Conservation (phyloP, 2,797 vertebrate genomes). For the Sylvilagus floridanus region DNA sequence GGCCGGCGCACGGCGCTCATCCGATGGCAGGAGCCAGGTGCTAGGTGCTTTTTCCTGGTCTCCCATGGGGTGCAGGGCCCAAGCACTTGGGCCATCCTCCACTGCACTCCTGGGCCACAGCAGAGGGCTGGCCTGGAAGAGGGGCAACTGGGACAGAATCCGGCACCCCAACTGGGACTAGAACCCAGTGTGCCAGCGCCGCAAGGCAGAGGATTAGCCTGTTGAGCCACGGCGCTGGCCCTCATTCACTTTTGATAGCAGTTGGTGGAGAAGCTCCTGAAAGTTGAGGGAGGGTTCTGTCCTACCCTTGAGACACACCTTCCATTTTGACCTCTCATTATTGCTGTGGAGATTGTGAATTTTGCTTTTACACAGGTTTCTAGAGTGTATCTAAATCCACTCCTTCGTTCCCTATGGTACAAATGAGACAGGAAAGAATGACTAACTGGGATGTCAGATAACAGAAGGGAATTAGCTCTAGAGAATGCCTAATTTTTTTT, state of each 20-base stretch:
- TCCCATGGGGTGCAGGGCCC: too few species aligned
- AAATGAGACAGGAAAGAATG: neutral
- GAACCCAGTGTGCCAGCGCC: too few species aligned
- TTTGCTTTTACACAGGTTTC: neutral
- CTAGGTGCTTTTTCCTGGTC: too few species aligned
- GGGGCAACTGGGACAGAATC: too few species aligned
- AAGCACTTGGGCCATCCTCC: too few species aligned
- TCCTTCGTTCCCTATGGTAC: neutral
- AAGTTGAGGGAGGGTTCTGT: fast-evolving
- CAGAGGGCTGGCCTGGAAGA: too few species aligned
- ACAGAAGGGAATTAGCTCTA: neutral
- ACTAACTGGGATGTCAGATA: neutral
- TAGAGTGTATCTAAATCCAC: neutral
- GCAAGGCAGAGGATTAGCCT: too few species aligned
- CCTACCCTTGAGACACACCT: neutral
- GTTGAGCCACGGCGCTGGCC: too few species aligned
- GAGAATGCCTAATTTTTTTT: neutral
- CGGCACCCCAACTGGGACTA: too few species aligned
- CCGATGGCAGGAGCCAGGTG: too few species aligned
- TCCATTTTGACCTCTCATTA: neutral
- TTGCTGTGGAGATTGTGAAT: neutral
- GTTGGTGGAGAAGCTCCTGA: neutral
- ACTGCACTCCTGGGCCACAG: too few species aligned
- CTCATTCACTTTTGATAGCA: neutral
- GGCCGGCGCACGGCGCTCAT: too few species aligned